Conservation (phyloP, 2,113 vertebrate species). For the Thunnus maccoyii region DNA sequence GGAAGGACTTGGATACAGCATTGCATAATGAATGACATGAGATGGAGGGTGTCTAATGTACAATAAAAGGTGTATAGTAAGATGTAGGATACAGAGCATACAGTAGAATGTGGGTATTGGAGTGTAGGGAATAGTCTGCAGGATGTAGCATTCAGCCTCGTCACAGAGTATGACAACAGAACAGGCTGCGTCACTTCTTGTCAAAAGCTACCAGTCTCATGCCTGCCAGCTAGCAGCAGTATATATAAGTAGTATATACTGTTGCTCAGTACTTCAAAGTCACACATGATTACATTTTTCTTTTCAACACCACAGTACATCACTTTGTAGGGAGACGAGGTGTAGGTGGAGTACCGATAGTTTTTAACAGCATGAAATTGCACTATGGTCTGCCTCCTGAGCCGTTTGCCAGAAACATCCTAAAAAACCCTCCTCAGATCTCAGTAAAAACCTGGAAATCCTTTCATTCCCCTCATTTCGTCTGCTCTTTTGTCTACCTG, state of each 20-base stretch:
- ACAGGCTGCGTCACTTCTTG: background rate
- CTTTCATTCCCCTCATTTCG: slow-evolving; percentile 68
- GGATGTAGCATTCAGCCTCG: background rate
- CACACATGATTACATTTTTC: slow-evolving; percentile 24
- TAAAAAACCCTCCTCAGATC: slow-evolving; percentile 52
- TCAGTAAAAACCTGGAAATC: slow-evolving; percentile 72
- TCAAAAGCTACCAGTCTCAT: background rate
- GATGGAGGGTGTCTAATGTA: background rate
- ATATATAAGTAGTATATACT: background rate
- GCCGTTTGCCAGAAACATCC: slow-evolving; percentile 54
- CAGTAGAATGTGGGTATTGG: background rate
- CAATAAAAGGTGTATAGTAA: slow-evolving; percentile 14
- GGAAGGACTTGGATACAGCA: background rate
- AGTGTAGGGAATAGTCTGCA: background rate
- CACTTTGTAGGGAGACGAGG: slow-evolving; percentile 12
- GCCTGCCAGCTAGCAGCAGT: slow-evolving; percentile 2
- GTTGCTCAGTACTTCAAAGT: slow-evolving; percentile 44
- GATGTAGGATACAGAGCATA: background rate
- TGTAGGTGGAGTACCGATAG: slow-evolving; percentile 19
- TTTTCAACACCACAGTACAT: slow-evolving; percentile 20
- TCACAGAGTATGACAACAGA: slow-evolving; percentile 1
- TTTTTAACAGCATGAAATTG: slow-evolving; percentile 34
- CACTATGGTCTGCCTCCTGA: slow-evolving; percentile 19
- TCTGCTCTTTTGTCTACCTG: slow-evolving; percentile 72
- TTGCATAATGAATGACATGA: slow-evolving; percentile 1